phyloP scores from a whole-genome alignment of 2,113 vertebrate species.

The Oenanthe melanoleuca region DNA sequence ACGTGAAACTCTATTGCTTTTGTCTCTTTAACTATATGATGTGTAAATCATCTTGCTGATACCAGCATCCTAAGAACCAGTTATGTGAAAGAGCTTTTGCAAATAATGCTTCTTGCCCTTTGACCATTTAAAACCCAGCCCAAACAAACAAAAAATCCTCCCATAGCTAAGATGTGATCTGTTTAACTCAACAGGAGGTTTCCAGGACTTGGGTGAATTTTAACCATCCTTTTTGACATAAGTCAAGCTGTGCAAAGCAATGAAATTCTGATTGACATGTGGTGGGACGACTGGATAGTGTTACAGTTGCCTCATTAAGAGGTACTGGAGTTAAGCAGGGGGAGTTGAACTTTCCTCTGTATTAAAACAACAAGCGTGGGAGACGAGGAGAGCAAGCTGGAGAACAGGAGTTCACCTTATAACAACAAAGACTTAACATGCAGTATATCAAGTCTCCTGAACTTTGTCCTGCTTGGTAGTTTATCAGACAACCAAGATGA shows the following conservation, averaged over 20 bases:
- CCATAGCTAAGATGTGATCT: conserved; percentile 16
- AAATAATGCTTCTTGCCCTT: conserved; percentile 36
- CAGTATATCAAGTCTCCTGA: conserved; percentile 54
- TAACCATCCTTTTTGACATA: conserved; percentile 65
- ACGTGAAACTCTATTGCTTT: not conserved
- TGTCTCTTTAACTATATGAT: conserved; percentile 43
- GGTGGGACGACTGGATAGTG: conserved; percentile 69
- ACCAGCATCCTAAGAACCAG: conserved; percentile 34
- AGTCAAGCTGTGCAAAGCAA: conserved; percentile 63
- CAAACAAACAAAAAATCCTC: conserved; percentile 25
- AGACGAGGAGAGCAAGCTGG: conserved; percentile 50
- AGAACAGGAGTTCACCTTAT: conserved; percentile 46
- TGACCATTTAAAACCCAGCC: conserved; percentile 20
- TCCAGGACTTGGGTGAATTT: conserved; percentile 73
- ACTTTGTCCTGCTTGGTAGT: conserved; percentile 56
- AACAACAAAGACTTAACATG: conserved; percentile 57
- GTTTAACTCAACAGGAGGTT: conserved; percentile 40
- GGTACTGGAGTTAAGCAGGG: conserved; percentile 52
- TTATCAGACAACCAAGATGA: conserved; percentile 54
- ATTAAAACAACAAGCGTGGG: conserved; percentile 76
- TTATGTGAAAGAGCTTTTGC: conserved; percentile 41
- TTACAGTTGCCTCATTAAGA: conserved; percentile 73
- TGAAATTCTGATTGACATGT: conserved; percentile 52
- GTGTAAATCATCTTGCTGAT: conserved; percentile 60
- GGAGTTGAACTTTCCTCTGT: conserved; percentile 71